phyloP scores from a whole-genome alignment of 2,113 vertebrate genomes.

The Muscicapa adusta region DNA sequence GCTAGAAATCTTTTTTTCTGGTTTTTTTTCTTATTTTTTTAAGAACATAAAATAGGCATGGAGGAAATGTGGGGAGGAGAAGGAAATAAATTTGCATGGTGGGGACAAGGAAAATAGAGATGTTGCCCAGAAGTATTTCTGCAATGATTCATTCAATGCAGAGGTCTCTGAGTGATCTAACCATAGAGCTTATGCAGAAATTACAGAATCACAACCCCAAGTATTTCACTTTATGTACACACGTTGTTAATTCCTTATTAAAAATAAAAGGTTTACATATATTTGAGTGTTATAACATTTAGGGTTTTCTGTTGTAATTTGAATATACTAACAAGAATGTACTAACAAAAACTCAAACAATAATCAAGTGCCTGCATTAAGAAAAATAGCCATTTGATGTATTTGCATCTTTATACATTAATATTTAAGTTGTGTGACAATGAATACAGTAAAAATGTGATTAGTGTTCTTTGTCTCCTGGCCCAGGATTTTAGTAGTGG shows the following conservation, averaged over 20 bases:
- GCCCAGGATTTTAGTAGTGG: background rate
- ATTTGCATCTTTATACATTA: background rate
- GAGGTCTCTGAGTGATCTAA: background rate
- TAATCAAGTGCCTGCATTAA: background rate
- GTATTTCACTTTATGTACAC: background rate
- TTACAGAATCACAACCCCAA: background rate
- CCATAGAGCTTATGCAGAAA: background rate
- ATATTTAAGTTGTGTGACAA: background rate
- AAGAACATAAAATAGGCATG: background rate
- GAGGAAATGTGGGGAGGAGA: background rate
- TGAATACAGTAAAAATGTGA: background rate
- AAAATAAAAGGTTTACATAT: background rate
- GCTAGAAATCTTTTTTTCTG: background rate
- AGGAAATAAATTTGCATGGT: background rate
- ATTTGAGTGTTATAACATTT: background rate
- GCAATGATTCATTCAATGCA: background rate
- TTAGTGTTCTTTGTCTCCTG: background rate
- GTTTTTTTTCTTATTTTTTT: background rate
- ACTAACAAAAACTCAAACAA: background rate
- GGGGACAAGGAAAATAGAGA: background rate
- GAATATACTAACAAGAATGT: background rate
- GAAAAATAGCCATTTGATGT: background rate
- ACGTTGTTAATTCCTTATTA: background rate
- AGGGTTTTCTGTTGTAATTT: background rate
- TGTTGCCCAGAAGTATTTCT: background rate